These are phyloP conservation scores for Lamprotornis superbus DNA, from an alignment of 2,113 vertebrate species.

Conservation along the genomic window DNA sequence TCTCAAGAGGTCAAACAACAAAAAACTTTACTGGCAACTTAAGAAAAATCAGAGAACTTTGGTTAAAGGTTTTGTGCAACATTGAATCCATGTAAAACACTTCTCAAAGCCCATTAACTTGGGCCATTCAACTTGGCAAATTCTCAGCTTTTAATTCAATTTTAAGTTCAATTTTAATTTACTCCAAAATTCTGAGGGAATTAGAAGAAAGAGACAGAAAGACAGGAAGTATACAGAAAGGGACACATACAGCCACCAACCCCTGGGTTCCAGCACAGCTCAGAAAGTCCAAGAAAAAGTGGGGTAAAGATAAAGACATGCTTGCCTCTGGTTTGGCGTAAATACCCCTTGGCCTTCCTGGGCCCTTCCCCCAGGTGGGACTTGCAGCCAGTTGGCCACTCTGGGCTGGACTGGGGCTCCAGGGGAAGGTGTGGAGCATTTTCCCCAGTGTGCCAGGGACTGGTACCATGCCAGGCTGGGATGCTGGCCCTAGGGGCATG, in stretches of 20 bases:
- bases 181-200: background rate
- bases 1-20: background rate
- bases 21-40: background rate
- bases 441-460: background rate
- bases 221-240: rapidly evolving
- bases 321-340: rapidly evolving
- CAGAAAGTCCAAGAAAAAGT: background rate
- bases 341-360: background rate
- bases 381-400: background rate
- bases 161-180: background rate
- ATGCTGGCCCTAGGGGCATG: rapidly evolving
- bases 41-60: background rate
- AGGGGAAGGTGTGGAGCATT: background rate
- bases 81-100: background rate
- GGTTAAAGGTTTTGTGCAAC: background rate
- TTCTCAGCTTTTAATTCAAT: background rate
- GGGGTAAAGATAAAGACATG: background rate
- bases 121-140: background rate
- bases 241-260: background rate
- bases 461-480: background rate
- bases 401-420: background rate
- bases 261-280: background rate
- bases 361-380: no score
- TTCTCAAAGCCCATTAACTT: background rate
- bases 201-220: background rate